These are phyloP conservation scores for Mobula birostris DNA, from an alignment of 2,113 vertebrate genomes.

Conservation along the genomic window DNA sequence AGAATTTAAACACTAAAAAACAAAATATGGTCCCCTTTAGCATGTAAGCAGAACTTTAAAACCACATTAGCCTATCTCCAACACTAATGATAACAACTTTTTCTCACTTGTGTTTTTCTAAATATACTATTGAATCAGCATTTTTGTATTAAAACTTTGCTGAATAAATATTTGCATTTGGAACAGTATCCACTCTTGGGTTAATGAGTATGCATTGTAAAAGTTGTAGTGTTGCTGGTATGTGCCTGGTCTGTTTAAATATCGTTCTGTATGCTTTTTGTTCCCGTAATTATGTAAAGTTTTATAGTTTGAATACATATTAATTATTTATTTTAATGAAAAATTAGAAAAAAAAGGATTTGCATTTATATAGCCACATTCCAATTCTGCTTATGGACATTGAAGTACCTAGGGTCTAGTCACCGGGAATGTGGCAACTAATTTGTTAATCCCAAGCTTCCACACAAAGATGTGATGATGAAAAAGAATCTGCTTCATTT, in stretches of 20 bases:
- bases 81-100: background rate
- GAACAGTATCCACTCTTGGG: background rate
- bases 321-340: background rate
- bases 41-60: too few species aligned
- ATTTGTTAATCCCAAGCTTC: too few species aligned
- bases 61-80: background rate
- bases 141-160: background rate
- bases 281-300: background rate
- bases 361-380: too few species aligned
- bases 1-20: background rate
- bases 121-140: background rate
- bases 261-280: background rate
- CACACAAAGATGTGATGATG: too few species aligned
- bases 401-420: too few species aligned
- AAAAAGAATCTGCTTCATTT: too few species aligned
- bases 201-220: background rate
- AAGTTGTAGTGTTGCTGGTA: background rate
- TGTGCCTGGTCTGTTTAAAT: background rate
- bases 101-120: background rate
- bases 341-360: too few species aligned
- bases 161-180: background rate
- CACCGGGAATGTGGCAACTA: too few species aligned
- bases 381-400: too few species aligned
- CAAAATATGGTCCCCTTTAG: too few species aligned
- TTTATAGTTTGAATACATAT: background rate